Conservation (phyloP, 2,888 invertebrate genomes). For the Meloe dianella region DNA sequence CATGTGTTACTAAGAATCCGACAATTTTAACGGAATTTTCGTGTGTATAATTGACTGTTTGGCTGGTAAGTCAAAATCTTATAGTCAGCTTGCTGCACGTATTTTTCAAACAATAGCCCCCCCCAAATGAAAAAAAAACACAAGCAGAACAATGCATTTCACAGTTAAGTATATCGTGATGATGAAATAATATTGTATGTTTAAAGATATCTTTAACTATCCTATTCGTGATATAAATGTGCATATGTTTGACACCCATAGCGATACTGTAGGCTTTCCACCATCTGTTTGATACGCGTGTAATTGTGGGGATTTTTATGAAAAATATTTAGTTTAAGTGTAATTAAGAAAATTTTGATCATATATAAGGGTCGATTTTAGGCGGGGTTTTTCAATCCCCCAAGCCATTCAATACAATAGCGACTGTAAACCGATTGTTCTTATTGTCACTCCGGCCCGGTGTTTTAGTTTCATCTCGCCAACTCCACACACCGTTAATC, state of each 20-base stretch:
- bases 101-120: constrained; percentile 29
- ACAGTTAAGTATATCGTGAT: constrained; percentile 36
- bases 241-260: constrained; percentile 51
- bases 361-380: constrained; percentile 33
- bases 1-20: constrained; percentile 19
- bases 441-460: constrained; percentile 50
- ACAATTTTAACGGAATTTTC: constrained; percentile 31
- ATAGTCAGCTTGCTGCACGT: constrained; percentile 14
- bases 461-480: constrained; percentile 39
- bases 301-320: constrained; percentile 52
- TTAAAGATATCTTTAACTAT: constrained; percentile 31
- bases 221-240: constrained; percentile 40
- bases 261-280: constrained; percentile 49
- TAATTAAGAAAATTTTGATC: constrained; percentile 53
- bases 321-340: constrained; percentile 49
- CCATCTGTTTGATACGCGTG: constrained; percentile 51
- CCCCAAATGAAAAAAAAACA: constrained; percentile 14
- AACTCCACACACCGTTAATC: constrained; percentile 47
- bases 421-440: constrained; percentile 51
- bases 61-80: constrained; percentile 15
- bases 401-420: constrained; percentile 51
- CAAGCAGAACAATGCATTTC: constrained; percentile 17
- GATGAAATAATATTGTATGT: constrained; percentile 34
- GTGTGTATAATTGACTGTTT: constrained; percentile 36
- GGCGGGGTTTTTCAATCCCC: constrained; percentile 38